Conservation (phyloP, 1,140 invertebrate genomes). For the Hyphantria cunea region DNA sequence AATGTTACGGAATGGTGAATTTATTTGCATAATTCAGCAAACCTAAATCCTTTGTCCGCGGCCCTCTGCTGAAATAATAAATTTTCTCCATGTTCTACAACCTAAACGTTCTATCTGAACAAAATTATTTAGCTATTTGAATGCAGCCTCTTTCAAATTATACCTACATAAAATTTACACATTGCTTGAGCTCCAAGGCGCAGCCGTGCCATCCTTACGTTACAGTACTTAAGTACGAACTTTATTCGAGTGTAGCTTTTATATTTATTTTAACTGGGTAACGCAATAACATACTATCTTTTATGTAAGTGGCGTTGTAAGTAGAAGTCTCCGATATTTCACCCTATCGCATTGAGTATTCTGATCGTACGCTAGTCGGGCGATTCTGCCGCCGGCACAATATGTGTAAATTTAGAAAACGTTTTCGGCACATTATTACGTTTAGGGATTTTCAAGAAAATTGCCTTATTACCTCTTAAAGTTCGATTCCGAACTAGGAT, state of each 20-base stretch:
- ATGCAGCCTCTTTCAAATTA: constrained; percentile 38
- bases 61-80: constrained; percentile 74
- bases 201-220: not conserved
- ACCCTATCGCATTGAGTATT: constrained; percentile 65
- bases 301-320: constrained; percentile 41
- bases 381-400: constrained; percentile 67
- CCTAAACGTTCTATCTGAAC: constrained; percentile 66
- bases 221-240: not conserved
- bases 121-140: constrained; percentile 71
- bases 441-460: constrained; percentile 78
- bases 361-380: constrained; percentile 60
- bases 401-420: constrained; percentile 79
- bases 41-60: constrained; percentile 76
- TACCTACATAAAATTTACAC: constrained; percentile 5
- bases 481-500: constrained; percentile 66
- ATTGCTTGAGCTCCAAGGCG: not conserved
- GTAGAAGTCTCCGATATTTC: constrained; percentile 53
- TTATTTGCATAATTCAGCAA: constrained; percentile 79
- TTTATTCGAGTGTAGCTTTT: constrained; percentile 7
- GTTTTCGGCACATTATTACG: constrained; percentile 77
- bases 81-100: constrained; percentile 74
- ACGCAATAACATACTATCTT: constrained; percentile 26
- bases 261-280: constrained; percentile 18
- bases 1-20: constrained; percentile 80
- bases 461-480: constrained; percentile 78